Evolutionary conservation across 2,113 vertebrate species (phyloP), one percentile per base, ranked within the genome.

Genomic region (Platichthys stellatus): DNA sequence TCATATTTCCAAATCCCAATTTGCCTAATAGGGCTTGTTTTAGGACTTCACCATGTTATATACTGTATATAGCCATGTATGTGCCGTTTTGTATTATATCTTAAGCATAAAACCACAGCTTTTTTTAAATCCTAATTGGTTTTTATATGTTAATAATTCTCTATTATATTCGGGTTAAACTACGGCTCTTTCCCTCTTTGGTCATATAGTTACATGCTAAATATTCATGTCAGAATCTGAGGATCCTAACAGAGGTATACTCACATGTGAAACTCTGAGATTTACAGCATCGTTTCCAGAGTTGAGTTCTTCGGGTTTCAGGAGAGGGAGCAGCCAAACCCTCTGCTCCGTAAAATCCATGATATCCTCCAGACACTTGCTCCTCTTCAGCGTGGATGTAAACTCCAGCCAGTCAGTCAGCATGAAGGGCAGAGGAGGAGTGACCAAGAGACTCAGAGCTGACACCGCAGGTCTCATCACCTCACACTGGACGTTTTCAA

Each of bases 261-360:
- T 93, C 83, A 93, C 93, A 84, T 86, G 53, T 88, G 91, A 93
- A 94, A 93, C 86, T 92, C 88, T 87, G 83, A 87, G 76, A 82
- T 92, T 89, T 69, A 90, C 73, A 86, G 90, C 92, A 81, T 88
- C 40, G 68, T 90, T 89, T 93, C 81, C 86, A 86, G 79, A 86
- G 76, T 86, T 63, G 69, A 84, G 60, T 84, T 86, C 66, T 84
- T 83, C 38, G 40, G 66, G 24, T 77, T 88, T 89, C 66, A 70
- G 77, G 69, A 73, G 80, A 85, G 80, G 71, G 24, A 83, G 71
- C 68, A 74, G 73, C 82, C 79, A 77, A 80, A 89, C 20, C 53
- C 63, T 84, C 72, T 88, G 58, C 26, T 28, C 26, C 15, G 82
- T 76, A 80, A 78, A 86, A 92, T 89, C 91, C 93, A 94, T 93